A percentile compares a stretch with the other conserved stretches of the same genome.
These are phyloP conservation scores for Gnatocerus cornutus DNA, from an alignment of 2,888 invertebrate genomes.

Conservation along the genomic window DNA sequence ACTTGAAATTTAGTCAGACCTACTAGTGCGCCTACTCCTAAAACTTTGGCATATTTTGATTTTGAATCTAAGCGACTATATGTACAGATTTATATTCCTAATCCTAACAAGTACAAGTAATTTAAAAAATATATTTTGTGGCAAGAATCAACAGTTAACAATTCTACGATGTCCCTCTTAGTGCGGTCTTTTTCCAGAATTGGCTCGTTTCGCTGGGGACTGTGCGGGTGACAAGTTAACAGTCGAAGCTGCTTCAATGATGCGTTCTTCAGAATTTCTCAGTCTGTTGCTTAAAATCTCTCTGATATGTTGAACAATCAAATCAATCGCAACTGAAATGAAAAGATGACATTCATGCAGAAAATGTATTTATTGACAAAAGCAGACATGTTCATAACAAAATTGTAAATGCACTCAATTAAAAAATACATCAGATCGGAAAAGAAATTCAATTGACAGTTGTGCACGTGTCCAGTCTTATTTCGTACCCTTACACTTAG, in stretches of 20 bases:
- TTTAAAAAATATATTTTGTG: conserved; percentile 9
- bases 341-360: background rate
- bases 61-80: background rate
- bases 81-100: conserved; percentile 6
- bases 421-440: conserved; percentile 37
- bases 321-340: conserved; percentile 93
- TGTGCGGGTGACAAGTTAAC: conserved; percentile 52
- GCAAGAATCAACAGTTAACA: background rate
- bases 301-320: conserved; percentile 97
- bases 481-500: conserved; percentile 38
- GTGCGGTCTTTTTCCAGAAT: conserved; percentile 63
- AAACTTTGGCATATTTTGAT: conserved; percentile 21
- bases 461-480: conserved; percentile 52
- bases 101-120: background rate
- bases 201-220: conserved; percentile 59
- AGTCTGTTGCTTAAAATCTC: conserved; percentile 84
- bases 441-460: conserved; percentile 49
- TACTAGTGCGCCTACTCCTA: conserved; percentile 8
- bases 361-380: conserved; percentile 19
- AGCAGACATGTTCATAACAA: conserved; percentile 1
- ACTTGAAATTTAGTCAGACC: conserved; percentile 1
- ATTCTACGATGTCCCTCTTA: conserved; percentile 45
- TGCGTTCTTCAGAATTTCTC: conserved; percentile 59
- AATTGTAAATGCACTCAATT: conserved; percentile 27
- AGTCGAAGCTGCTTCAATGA: conserved; percentile 30